Evolutionary conservation across 2,888 invertebrate genomes (phyloP), one percentile per base, ranked within the genome.

Genomic region (Drosophila picticornis): DNA sequence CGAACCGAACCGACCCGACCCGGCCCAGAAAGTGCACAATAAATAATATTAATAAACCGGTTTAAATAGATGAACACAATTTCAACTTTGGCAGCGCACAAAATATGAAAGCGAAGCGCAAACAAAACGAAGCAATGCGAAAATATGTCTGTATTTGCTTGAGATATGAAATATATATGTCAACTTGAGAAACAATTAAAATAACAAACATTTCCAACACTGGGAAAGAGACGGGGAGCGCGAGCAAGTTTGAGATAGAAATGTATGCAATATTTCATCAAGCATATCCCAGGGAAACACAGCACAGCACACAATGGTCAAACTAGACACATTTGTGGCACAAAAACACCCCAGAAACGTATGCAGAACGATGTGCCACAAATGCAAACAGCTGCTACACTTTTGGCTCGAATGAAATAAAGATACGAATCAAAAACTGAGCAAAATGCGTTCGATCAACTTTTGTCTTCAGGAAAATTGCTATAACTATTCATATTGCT

Each of bases 101-200:
- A 66, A 66, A 76, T 62, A 73, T 69, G 48, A 63, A 76, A 75
- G 60, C 52, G 36, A 53, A 31, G 22, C 64, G 51, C 58, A 75
- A 29, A 22, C 29, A 40, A 62, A 57, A 56, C 25, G 38, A n/a
- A 19, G 2, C 9, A 51, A 40, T 34, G 46, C 46, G 11, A n/a
- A 64, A 29, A 53, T 9, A 29, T 13, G 11, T 29, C 16, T 32
- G 31, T 32, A 7, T 57, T 43, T 27, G 5, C 13, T 13, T 34
- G 34, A 34, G 13, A 25, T 53, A 22, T 36, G n/a, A 16, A 32
- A 31, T 16, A 7, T 68, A 50, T 55, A 9, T 53, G 25, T 19
- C 32, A 22, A 57, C 57, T 68, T 55, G 52, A 72, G 46, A 70
- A 62, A 75, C 73, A 73, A 76, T 67, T 73, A 77, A 77, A 70